These are phyloP conservation scores for Cyanocitta stelleri DNA, from an alignment of 2,113 vertebrate genomes.

Conservation along the genomic window DNA sequence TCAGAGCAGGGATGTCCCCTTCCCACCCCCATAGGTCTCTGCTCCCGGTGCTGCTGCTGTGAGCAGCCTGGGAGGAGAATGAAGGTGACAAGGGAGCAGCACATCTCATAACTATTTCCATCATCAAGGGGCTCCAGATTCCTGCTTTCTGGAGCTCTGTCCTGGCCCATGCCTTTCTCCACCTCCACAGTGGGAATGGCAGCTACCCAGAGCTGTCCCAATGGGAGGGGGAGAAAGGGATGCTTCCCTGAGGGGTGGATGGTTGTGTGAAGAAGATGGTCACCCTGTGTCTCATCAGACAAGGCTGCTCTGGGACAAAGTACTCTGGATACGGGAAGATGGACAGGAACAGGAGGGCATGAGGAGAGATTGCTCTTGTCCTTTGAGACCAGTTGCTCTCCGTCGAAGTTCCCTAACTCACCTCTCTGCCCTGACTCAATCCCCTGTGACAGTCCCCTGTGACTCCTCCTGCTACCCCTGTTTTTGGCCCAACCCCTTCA, in stretches of 20 bases:
- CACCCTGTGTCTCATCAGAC: background rate
- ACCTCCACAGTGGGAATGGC: background rate
- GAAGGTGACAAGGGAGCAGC: background rate
- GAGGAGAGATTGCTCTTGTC: background rate
- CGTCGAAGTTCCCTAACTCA: background rate
- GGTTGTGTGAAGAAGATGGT: background rate
- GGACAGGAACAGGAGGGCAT: background rate
- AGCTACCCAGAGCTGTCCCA: background rate
- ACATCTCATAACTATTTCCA: background rate
- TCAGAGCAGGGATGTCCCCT: background rate
- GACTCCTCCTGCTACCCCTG: background rate
- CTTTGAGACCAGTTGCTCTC: background rate
- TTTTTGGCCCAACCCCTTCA: background rate
- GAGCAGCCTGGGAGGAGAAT: background rate
- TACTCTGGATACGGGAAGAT: background rate
- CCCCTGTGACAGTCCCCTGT: background rate
- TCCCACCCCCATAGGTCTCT: background rate
- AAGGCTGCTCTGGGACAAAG: background rate
- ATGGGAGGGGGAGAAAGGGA: accelerated
- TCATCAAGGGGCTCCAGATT: background rate
- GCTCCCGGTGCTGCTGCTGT: background rate
- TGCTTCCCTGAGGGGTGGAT: background rate
- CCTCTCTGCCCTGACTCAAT: background rate
- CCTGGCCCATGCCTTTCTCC: background rate
- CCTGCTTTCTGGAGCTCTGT: background rate